Evolutionary conservation across 2,888 invertebrate genomes (phyloP), one percentile per base, ranked within the genome.

Genomic region (Pammene aurita): DNA sequence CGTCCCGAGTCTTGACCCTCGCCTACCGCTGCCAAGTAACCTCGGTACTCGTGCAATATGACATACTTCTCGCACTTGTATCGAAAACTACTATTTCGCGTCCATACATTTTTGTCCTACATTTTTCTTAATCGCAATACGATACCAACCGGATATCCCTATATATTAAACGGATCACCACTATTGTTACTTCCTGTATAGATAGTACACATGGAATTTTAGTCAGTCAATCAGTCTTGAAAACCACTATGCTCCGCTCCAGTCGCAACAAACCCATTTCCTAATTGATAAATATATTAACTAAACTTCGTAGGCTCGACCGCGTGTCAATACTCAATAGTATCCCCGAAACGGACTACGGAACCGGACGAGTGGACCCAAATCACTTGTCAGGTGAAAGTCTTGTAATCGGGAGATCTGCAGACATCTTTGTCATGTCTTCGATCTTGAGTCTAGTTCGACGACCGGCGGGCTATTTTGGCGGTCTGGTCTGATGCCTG

Each of bases 341-440:
- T 56, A 70, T 69, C 69, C 60, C 61, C 38, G 11, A 41, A 66
- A 50, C 54, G 63, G 79, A 68, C 72, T 72, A 75, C 87, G 89
- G 89, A 90, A 87, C 79, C 84, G 85, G 83, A 82, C 83, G 86
- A 64, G 74, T 71, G 83, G 84, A 92, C 92, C 92, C 90, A 89
- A 90, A 91, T 92, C 92, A 92, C 80, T 84, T 92, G 92, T 92
- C 92, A 89, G 26, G 26, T 26, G 75, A 78, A 82, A 85, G 85
- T 82, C 84, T 85, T 86, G 81, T 85, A 86, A 89, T 89, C 87
- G 81, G 77, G 67, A 74, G 71, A 89, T 89, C 89, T 83, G 78
- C 82, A 85, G 88, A 87, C 89, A 77, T 89, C 90, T 87, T 89
- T 90, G 90, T 88, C 83, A 78, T 71, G 79, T 84, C 84, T 87